phyloP scores from a whole-genome alignment of 2,113 vertebrate species.

The Alethe castanea region DNA sequence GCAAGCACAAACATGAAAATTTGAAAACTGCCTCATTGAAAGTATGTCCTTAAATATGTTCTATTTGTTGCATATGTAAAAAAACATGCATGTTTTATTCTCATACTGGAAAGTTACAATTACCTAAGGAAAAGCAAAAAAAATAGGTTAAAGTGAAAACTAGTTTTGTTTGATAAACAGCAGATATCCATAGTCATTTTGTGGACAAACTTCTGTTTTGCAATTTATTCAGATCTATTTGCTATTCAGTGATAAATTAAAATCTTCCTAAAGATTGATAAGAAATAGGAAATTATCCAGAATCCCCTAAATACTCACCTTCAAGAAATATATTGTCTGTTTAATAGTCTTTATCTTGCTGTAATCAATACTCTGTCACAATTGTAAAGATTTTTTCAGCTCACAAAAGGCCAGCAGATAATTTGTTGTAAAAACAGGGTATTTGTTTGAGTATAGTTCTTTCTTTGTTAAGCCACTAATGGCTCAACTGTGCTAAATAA shows the following conservation, averaged over 20 bases:
- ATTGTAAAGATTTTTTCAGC: neutral
- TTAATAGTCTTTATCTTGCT: neutral
- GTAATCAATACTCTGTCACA: neutral
- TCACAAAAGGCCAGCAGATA: neutral
- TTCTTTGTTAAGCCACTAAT: neutral
- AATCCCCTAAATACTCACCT: neutral
- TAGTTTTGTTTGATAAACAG: neutral
- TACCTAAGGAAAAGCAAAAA: neutral
- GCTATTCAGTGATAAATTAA: neutral
- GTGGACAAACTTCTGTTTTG: neutral
- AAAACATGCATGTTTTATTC: neutral
- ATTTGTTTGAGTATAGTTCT: neutral
- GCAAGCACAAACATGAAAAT: neutral
- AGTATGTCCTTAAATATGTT: neutral
- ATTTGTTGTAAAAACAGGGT: neutral
- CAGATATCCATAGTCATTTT: neutral
- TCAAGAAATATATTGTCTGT: neutral
- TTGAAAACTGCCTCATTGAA: neutral
- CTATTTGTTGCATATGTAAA: neutral
- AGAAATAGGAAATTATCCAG: neutral
- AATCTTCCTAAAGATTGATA: neutral
- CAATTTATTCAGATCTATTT: neutral
- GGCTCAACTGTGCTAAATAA: neutral
- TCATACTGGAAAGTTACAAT: neutral
- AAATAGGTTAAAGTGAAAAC: neutral